Percentiles rank a stretch among this genome's conserved stretches.
Evolutionary conservation across 2,888 invertebrate species (phyloP).

Genomic region (Bedellia somnulentella): DNA sequence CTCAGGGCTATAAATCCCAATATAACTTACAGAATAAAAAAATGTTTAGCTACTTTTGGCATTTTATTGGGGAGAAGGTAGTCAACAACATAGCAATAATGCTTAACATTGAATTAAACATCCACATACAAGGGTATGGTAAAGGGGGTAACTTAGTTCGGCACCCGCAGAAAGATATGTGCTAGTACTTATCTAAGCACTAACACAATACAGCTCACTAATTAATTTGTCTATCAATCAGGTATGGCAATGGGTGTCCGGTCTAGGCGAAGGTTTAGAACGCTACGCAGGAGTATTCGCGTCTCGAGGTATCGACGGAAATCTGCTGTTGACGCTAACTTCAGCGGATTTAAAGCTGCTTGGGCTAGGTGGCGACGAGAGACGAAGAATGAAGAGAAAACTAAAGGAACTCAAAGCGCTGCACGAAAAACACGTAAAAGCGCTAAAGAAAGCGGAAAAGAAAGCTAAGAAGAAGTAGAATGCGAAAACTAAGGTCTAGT

Average conservation of each 20-base stretch:
- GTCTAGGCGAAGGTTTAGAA: slow-evolving; percentile 83
- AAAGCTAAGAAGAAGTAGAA: slow-evolving; percentile 71
- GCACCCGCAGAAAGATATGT: no score
- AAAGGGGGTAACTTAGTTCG: no score
- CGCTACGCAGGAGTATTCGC: slow-evolving; percentile 86
- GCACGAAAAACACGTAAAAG: slow-evolving; percentile 85
- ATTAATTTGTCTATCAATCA: slow-evolving; percentile 21
- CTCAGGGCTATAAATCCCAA: no score
- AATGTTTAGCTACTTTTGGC: no score
- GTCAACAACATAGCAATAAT: no score
- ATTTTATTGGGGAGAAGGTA: no score
- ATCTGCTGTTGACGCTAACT: slow-evolving; percentile 82
- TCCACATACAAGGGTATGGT: no score
- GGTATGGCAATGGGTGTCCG: slow-evolving; percentile 91
- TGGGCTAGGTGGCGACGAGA: slow-evolving; percentile 80
- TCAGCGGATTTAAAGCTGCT: slow-evolving; percentile 89
- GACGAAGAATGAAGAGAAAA: slow-evolving; percentile 76
- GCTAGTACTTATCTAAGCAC: no score
- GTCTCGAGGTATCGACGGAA: slow-evolving; percentile 87
- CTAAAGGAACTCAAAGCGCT: slow-evolving; percentile 81
- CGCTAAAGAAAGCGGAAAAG: slow-evolving; percentile 84
- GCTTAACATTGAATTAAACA: no score
- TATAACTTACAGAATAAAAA: no score
- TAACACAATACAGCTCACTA: no score
- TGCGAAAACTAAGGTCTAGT: no score